These are phyloP conservation scores for Sphecodes monilicornis DNA, from an alignment of 2,888 invertebrate species.

Conservation along the genomic window DNA sequence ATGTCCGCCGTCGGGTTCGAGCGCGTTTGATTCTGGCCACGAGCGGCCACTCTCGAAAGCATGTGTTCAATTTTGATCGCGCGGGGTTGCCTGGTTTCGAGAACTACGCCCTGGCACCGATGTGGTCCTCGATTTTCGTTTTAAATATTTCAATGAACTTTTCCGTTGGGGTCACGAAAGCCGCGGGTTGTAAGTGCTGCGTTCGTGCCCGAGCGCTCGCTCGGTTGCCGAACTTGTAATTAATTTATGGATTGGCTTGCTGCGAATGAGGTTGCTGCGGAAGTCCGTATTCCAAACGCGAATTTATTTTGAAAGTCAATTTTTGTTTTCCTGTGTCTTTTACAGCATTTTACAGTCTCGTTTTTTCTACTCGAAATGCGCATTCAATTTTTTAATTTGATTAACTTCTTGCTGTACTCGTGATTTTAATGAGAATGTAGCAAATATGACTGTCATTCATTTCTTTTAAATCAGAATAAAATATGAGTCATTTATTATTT, in stretches of 20 bases:
- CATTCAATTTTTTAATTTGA: too few relatives aligned
- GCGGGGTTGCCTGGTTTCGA: background rate
- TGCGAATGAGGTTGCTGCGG: background rate
- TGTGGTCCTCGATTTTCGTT: background rate
- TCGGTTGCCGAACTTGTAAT: background rate
- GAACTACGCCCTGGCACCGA: background rate
- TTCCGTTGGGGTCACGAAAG: background rate
- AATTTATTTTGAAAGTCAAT: background rate
- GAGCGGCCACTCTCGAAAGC: constrained; percentile 8
- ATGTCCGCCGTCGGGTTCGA: constrained; percentile 6
- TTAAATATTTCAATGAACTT: background rate
- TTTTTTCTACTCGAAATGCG: too few relatives aligned
- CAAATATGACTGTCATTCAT: too few relatives aligned
- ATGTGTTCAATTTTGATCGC: constrained; percentile 26
- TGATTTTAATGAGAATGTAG: too few relatives aligned
- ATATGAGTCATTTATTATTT: too few relatives aligned
- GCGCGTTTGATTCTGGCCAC: background rate
- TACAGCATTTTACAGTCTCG: too few relatives aligned
- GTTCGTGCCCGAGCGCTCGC: background rate
- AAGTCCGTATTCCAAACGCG: background rate
- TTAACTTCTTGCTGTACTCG: too few relatives aligned
- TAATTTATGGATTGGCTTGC: background rate
- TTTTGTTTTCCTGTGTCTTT: background rate
- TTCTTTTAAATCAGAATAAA: too few relatives aligned
- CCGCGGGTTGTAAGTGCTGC: background rate